These are phyloP conservation scores for Mus musculus DNA, from an alignment of 2,113 vertebrate species.

Conservation along the genomic window DNA sequence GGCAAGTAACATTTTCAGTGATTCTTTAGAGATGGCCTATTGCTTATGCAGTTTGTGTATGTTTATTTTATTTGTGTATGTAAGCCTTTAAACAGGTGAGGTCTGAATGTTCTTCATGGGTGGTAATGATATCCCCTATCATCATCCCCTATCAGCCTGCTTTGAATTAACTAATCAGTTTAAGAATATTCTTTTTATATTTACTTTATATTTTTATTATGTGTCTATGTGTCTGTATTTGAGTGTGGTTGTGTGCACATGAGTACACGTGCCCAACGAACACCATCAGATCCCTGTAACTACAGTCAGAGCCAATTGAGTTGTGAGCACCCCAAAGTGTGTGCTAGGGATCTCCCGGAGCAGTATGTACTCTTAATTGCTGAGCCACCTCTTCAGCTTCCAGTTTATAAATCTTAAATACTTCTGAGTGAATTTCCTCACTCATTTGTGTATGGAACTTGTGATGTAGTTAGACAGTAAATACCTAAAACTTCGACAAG, in stretches of 20 bases:
- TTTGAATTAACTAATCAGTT: slow-evolving; percentile 10
- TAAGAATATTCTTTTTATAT: neutral
- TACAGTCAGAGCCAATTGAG: neutral
- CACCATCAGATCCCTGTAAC: neutral
- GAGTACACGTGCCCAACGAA: neutral
- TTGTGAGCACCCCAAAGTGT: neutral
- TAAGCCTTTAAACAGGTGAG: neutral
- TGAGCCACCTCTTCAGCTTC: neutral
- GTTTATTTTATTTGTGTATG: neutral
- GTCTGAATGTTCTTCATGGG: neutral
- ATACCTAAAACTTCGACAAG: neutral
- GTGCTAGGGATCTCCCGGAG: neutral
- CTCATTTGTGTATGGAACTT: neutral
- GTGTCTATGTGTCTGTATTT: neutral
- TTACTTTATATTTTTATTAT: neutral
- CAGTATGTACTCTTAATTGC: neutral
- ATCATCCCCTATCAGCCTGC: neutral
- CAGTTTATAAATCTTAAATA: slow-evolving; percentile 18
- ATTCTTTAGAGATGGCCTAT: neutral
- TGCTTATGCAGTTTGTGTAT: neutral
- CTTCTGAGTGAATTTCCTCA: neutral
- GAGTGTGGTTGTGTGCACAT: neutral
- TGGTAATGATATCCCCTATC: neutral
- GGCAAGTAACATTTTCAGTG: neutral
- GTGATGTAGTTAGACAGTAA: neutral